These are phyloP conservation scores for Nomada fabriciana DNA, from an alignment of 2,888 invertebrate genomes.

Conservation along the genomic window DNA sequence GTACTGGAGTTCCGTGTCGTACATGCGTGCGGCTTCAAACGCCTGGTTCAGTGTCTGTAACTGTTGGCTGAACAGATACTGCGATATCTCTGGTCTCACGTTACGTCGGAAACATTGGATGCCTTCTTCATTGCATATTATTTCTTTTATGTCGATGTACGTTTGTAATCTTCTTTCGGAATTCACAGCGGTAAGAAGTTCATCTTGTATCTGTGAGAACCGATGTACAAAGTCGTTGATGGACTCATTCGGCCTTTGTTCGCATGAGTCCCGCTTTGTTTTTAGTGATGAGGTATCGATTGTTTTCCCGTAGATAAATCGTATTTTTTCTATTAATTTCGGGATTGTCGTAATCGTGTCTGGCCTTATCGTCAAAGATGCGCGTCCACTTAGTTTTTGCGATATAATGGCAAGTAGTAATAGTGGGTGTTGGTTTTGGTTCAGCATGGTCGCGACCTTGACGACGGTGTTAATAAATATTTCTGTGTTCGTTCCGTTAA, in stretches of 20 bases:
- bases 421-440: background rate
- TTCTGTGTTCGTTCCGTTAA: slow-evolving; percentile 29
- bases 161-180: slow-evolving; percentile 7
- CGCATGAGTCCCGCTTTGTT: background rate
- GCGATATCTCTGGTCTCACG: too few relatives aligned
- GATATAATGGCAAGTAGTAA: slow-evolving; percentile 9
- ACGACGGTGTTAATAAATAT: slow-evolving; percentile 14
- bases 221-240: slow-evolving; percentile 7
- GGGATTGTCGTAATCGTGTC: slow-evolving; percentile 9
- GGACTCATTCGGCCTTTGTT: background rate
- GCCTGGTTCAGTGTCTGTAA: too few relatives aligned
- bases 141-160: background rate
- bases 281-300: background rate
- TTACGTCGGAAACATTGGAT: too few relatives aligned
- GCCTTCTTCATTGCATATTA: too few relatives aligned
- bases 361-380: background rate
- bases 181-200: slow-evolving; percentile 5
- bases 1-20: background rate
- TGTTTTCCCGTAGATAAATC: background rate
- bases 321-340: slow-evolving; percentile 17
- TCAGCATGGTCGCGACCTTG: slow-evolving; percentile 16
- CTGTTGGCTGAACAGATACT: too few relatives aligned
- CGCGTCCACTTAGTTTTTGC: too few relatives aligned
- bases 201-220: slow-evolving; percentile 4
- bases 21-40: too few relatives aligned